These are phyloP conservation scores for Hephaestus fuliginosus DNA, from an alignment of 2,797 vertebrate genomes.

Conservation along the genomic window DNA sequence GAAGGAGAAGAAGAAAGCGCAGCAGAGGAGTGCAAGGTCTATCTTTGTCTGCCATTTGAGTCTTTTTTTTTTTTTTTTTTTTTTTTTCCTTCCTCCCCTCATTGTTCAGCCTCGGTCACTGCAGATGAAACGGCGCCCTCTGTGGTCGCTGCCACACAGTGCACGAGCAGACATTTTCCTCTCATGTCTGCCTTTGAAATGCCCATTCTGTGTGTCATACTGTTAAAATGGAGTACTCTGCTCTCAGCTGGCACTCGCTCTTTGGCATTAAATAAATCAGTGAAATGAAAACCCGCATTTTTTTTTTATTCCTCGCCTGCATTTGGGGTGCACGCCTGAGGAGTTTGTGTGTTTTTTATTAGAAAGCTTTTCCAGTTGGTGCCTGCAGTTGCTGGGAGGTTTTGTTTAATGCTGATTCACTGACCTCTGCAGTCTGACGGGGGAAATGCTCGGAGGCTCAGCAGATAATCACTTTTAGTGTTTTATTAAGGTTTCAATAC, in stretches of 20 bases:
- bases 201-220: slow-evolving; percentile 82
- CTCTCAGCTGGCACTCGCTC: slow-evolving; percentile 40
- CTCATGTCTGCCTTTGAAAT: slow-evolving; percentile 82
- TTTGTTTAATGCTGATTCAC: slow-evolving; percentile 69
- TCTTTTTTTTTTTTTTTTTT: slow-evolving; percentile 74
- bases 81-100: slow-evolving; percentile 45
- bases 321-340: neutral
- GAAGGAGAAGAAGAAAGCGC: slow-evolving; percentile 24
- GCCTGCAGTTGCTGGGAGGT: slow-evolving; percentile 62
- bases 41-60: slow-evolving; percentile 79
- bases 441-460: slow-evolving; percentile 57
- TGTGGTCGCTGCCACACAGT: slow-evolving; percentile 45
- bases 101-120: slow-evolving; percentile 68
- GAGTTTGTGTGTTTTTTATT: slow-evolving; percentile 24
- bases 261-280: neutral
- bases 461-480: neutral
- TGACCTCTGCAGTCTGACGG: slow-evolving; percentile 78
- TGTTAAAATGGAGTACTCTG: slow-evolving; percentile 81
- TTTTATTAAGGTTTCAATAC: neutral
- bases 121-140: slow-evolving; percentile 70
- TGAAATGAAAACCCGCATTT: slow-evolving; percentile 8
- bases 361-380: slow-evolving; percentile 35
- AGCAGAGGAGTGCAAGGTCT: slow-evolving; percentile 67
- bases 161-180: slow-evolving; percentile 84
- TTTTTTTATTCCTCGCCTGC: neutral